Base-by-base conservation (phyloP, 2,888 invertebrate genomes). In the Parascotia fuliginaria region DNA sequence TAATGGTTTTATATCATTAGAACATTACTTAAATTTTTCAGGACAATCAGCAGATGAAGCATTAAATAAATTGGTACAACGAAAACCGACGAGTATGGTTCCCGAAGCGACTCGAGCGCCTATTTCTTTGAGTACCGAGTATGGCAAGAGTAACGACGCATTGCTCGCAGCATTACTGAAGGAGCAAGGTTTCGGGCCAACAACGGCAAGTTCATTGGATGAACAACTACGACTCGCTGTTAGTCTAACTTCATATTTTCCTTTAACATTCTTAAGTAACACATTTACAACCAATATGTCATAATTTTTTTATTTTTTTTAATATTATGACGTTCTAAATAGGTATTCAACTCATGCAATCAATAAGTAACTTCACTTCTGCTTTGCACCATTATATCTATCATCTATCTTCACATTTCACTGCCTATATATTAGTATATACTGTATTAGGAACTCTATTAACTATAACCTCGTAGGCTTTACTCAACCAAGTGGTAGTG, bases 171-270 rank as follows among this genome's bases (percentile, higher is more conserved):
- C 95, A 2, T 82, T 95, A 44, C 84, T 96, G 39, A 95, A 95
- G 83, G 94, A 95, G 68, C 94, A 95, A 74, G 95, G 95, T 31
- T 95, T 96, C 65, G 95, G 94, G 49, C 95, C 96, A 2, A 92
- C 94, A n/a, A 95, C 95, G 54, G 95, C 95, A 65, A 94, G 93
- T 83, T 89, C 92, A 45, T 83, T 94, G 73, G 92, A 93, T 68
- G 93, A 94, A 68, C 94, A 94, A 83, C 82, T 94, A 45, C 88
- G 92, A 77, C 87, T 92, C 51, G 89, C 93, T 77, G 94, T 94
- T 83, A 92, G 93, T 92, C 64, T 65, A 55, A 67, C 65, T 69
- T 74, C 75, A 70, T 60, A 67, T 63, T 63, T 46, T 65, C 60
- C 42, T 50, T 48, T 11, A 28, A 9, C 29, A 50, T 60, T 52